Percentiles rank a stretch among this genome's conserved stretches.
phyloP scores from a whole-genome alignment of 53 echinoderm and acorn worm genomes.

The Hippasteria phrygiana region DNA sequence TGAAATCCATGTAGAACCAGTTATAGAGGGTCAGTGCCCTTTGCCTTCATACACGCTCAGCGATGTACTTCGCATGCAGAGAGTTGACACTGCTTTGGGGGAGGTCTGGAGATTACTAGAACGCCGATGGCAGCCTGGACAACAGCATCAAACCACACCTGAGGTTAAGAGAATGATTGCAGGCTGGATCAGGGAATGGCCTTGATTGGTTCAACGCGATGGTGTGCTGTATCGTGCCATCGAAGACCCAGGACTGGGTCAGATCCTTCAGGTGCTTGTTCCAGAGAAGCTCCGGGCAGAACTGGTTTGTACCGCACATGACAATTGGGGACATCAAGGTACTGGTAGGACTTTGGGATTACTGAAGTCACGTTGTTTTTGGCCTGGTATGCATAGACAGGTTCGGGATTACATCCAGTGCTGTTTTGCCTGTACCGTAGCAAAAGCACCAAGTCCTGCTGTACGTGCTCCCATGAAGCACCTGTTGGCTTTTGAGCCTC shows the following conservation, averaged over 20 bases:
- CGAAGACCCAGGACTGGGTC: not conserved
- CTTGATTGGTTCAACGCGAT: not conserved
- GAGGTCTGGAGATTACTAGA: not conserved
- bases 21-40: too few species aligned
- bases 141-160: not conserved
- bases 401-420: too few species aligned
- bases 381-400: too few species aligned
- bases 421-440: too few species aligned
- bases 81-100: too few species aligned
- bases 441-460: constrained; percentile 55
- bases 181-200: constrained; percentile 12
- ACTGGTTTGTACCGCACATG: constrained; percentile 39
- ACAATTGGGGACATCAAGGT: constrained; percentile 71
- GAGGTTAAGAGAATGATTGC: not conserved
- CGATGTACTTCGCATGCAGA: too few species aligned
- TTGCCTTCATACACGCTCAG: too few species aligned
- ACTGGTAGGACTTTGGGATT: constrained; percentile 43
- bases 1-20: too few species aligned
- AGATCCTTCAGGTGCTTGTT: constrained; percentile 30
- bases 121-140: not conserved
- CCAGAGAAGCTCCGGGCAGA: constrained; percentile 3
- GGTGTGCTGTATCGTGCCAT: constrained; percentile 6
- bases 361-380: too few species aligned
- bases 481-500: constrained; percentile 59
- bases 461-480: constrained; percentile 51